These are phyloP conservation scores for Helogale parvula DNA, from an alignment of 2,113 vertebrate genomes.

Conservation along the genomic window DNA sequence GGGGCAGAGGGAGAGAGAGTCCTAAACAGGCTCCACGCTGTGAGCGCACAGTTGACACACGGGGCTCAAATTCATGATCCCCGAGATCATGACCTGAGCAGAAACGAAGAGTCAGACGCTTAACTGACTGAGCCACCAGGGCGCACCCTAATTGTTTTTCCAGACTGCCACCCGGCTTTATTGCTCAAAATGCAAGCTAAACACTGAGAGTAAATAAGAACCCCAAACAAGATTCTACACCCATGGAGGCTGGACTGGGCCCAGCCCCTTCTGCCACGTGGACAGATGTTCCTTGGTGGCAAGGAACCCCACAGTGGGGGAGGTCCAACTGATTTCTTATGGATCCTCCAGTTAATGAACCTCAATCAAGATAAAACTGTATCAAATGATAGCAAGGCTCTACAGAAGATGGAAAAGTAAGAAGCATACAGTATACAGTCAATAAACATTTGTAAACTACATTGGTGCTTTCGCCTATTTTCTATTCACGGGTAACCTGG, in stretches of 20 bases:
- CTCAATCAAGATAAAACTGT: neutral
- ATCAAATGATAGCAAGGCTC: neutral
- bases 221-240: neutral
- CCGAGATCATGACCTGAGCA: no score
- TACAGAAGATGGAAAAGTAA: neutral
- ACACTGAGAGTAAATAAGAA: conserved; percentile 14
- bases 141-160: neutral
- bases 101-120: no score
- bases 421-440: neutral
- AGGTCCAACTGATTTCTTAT: neutral
- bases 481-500: neutral
- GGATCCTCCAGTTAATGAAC: neutral
- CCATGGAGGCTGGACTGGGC: accelerated
- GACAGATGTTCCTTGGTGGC: neutral
- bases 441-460: neutral
- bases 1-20: no score
- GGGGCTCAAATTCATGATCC: no score
- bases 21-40: no score
- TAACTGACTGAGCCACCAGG: no score
- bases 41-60: no score
- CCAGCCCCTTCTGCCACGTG: neutral
- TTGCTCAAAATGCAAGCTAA: conserved; percentile 65
- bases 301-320: neutral
- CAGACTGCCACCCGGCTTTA: conserved; percentile 70
- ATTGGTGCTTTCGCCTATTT: neutral